These are phyloP conservation scores for Acanthornis magna DNA, from an alignment of 2,797 vertebrate species.

Conservation along the genomic window DNA sequence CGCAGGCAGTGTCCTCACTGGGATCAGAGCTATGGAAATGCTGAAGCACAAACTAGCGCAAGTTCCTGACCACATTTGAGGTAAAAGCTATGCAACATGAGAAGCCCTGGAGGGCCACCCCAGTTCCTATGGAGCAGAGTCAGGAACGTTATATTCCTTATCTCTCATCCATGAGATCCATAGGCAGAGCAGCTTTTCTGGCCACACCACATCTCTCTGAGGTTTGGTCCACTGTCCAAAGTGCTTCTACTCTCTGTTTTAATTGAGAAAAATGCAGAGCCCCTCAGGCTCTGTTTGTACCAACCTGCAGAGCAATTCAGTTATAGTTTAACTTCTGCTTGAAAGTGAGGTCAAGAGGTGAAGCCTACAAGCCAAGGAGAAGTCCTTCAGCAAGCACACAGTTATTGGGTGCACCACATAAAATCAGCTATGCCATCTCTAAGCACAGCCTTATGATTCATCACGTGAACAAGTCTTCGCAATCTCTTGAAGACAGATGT, in stretches of 20 bases:
- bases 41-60: not conserved
- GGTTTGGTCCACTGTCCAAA: constrained; percentile 11
- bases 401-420: constrained; percentile 1
- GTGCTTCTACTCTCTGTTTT: constrained; percentile 50
- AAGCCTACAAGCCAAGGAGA: constrained; percentile 36
- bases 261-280: constrained; percentile 16
- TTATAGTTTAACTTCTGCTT: constrained; percentile 68
- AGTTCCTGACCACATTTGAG: not conserved
- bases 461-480: not conserved
- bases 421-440: constrained; percentile 25
- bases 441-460: not conserved
- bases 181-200: not conserved
- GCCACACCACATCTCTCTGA: not conserved
- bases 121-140: not conserved
- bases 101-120: not conserved
- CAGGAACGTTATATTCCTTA: not conserved
- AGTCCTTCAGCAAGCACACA: not conserved
- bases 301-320: constrained; percentile 15
- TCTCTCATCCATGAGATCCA: not conserved
- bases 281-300: constrained; percentile 53
- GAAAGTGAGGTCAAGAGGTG: constrained; percentile 61
- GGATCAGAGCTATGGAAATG: not conserved
- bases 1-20: not conserved
- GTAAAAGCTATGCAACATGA: not conserved
- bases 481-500: not conserved